Conservation (phyloP, 2,888 invertebrate species). For the Catocala nupta region DNA sequence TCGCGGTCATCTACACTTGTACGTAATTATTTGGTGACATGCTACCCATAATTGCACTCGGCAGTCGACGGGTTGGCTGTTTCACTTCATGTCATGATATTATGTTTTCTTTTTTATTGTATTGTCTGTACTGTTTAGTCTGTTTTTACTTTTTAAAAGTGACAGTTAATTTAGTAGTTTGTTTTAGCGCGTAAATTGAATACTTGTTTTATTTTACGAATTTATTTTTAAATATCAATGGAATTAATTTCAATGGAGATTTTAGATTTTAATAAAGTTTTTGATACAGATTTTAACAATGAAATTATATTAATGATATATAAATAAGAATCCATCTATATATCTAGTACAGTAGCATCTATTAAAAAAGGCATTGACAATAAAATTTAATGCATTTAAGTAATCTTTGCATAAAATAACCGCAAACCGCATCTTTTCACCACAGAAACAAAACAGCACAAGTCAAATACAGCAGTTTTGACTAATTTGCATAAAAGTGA, state of each 20-base stretch:
- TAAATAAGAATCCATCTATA: no score
- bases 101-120: constrained; percentile 6
- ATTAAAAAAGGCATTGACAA: no score
- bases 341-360: no score
- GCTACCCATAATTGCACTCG: constrained; percentile 54
- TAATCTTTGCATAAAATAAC: background rate
- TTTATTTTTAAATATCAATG: background rate
- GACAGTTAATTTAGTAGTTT: background rate
- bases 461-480: constrained; percentile 67
- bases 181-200: background rate
- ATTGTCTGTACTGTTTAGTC: constrained; percentile 2
- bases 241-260: background rate
- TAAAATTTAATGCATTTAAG: no score
- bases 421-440: background rate
- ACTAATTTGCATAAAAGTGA: constrained; percentile 81
- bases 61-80: constrained; percentile 28
- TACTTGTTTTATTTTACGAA: background rate
- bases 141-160: background rate
- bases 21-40: constrained; percentile 71
- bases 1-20: constrained; percentile 53
- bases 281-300: no score
- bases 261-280: background rate
- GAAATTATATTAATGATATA: no score
- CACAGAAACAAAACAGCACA: constrained; percentile 48
- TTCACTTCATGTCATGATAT: constrained; percentile 31